Conservation (phyloP, 2,888 invertebrate species). For the Notodonta ziczac region DNA sequence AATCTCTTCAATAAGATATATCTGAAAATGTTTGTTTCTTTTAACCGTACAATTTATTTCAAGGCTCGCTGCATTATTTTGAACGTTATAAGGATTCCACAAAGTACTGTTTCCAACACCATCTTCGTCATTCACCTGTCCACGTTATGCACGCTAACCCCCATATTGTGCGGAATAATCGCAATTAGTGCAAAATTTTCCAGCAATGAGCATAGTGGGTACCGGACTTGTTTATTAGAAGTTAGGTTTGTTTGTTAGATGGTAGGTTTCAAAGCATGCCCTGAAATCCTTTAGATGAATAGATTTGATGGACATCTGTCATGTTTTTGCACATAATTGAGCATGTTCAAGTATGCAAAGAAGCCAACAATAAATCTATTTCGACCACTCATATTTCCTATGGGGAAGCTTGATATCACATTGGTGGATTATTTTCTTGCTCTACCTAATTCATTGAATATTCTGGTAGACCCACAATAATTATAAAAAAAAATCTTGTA, state of each 20-base stretch:
- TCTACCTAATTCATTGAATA: too few relatives aligned
- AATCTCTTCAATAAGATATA: slow-evolving; percentile 7
- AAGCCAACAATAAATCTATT: too few relatives aligned
- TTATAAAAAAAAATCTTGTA: neutral
- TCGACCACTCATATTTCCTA: too few relatives aligned
- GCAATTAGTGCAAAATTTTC: slow-evolving; percentile 47
- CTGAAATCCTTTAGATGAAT: slow-evolving; percentile 46
- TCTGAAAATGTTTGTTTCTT: neutral
- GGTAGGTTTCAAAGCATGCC: slow-evolving; percentile 59
- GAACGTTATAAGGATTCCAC: neutral
- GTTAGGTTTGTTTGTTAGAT: slow-evolving; percentile 61
- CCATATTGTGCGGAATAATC: slow-evolving; percentile 42
- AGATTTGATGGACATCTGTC: slow-evolving; percentile 10
- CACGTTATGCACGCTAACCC: slow-evolving; percentile 60
- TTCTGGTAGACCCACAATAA: too few relatives aligned
- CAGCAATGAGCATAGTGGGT: slow-evolving; percentile 77
- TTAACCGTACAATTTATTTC: neutral
- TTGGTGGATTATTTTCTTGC: too few relatives aligned
- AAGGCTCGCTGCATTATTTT: slow-evolving; percentile 4
- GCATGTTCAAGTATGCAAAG: too few relatives aligned
- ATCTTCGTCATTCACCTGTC: slow-evolving; percentile 45
- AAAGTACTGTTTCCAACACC: slow-evolving; percentile 42
- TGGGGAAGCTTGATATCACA: too few relatives aligned
- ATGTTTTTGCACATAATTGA: slow-evolving; percentile 25
- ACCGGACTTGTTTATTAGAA: slow-evolving; percentile 64